Percentiles rank a stretch among this genome's conserved stretches.
These are phyloP conservation scores for Macrotrachela quadricornifera DNA, from an alignment of 1,140 invertebrate genomes.

Conservation along the genomic window DNA sequence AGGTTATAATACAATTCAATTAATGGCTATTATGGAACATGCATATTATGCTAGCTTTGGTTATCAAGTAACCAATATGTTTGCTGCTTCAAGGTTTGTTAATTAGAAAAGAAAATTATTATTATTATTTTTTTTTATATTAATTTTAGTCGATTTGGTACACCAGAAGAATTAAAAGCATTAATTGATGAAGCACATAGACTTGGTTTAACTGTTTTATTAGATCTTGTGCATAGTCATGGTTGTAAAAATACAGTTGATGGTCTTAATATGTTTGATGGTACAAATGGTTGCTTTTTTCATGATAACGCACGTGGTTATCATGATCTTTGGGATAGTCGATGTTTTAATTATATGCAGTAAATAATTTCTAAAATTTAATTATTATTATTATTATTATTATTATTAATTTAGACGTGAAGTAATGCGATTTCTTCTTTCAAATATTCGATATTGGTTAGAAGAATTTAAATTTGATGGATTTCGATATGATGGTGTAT, in stretches of 20 bases:
- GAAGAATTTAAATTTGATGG: slow-evolving; percentile 95
- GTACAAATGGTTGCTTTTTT: slow-evolving; percentile 77
- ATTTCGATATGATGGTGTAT: slow-evolving; percentile 92
- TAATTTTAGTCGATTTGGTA: slow-evolving; percentile 56
- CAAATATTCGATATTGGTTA: slow-evolving; percentile 87
- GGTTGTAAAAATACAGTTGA: slow-evolving; percentile 94
- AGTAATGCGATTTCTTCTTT: slow-evolving; percentile 76
- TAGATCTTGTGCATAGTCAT: slow-evolving; percentile 95
- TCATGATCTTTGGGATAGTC: slow-evolving; percentile 83
- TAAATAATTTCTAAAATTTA: slow-evolving; percentile 25
- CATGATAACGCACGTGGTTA: slow-evolving; percentile 63
- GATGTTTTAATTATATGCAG: slow-evolving; percentile 89
- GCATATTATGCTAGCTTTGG: slow-evolving; percentile 98
- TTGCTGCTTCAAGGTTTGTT: slow-evolving; percentile 47
- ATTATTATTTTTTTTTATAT: no score
- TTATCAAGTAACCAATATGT: slow-evolving; percentile 92
- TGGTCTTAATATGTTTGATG: slow-evolving; percentile 92
- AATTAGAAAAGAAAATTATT: no score
- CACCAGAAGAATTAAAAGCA: slow-evolving; percentile 78
- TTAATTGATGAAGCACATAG: slow-evolving; percentile 74
- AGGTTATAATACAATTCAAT: slow-evolving; percentile 92
- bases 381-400: neutral
- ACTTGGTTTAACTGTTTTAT: slow-evolving; percentile 57
- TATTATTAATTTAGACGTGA: slow-evolving; percentile 49
- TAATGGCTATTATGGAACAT: slow-evolving; percentile 99